Conservation (phyloP, 2,888 invertebrate species). For the Chrysolina oricalcia region DNA sequence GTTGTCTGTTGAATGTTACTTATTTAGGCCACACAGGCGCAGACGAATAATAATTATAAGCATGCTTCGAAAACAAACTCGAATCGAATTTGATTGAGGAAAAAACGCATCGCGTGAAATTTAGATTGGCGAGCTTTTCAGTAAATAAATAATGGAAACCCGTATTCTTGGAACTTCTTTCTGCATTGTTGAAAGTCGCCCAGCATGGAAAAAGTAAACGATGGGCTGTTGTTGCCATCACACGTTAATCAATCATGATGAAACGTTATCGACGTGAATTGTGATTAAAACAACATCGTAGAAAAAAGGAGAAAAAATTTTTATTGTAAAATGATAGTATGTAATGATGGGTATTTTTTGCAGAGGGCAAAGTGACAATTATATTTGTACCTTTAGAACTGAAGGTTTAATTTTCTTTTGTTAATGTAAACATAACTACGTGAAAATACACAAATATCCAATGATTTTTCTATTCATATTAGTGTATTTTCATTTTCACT, state of each 20-base stretch:
- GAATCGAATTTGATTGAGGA: slow-evolving; percentile 30
- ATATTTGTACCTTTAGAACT: too few species aligned
- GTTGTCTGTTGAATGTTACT: slow-evolving; percentile 47
- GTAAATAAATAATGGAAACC: slow-evolving; percentile 34
- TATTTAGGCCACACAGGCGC: slow-evolving; percentile 53
- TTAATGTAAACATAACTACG: too few species aligned
- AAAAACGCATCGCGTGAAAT: slow-evolving; percentile 37
- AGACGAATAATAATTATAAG: slow-evolving; percentile 46
- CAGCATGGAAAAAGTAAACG: slow-evolving; percentile 4
- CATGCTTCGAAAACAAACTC: slow-evolving; percentile 41
- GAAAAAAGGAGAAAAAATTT: background rate
- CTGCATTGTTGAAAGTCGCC: background rate
- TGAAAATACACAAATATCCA: too few species aligned
- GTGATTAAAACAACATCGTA: background rate
- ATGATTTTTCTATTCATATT: too few species aligned
- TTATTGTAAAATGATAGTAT: too few species aligned
- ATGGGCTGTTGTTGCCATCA: slow-evolving; percentile 1
- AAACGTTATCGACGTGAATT: background rate
- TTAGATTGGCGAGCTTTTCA: slow-evolving; percentile 33
- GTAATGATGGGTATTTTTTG: too few species aligned
- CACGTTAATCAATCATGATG: slow-evolving; percentile 7
- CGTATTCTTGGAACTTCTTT: slow-evolving; percentile 17
- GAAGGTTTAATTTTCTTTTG: too few species aligned
- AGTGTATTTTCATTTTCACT: too few species aligned
- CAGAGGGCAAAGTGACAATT: too few species aligned